Base-by-base conservation (phyloP, 2,888 invertebrate genomes). In the Lobophora halterata region DNA sequence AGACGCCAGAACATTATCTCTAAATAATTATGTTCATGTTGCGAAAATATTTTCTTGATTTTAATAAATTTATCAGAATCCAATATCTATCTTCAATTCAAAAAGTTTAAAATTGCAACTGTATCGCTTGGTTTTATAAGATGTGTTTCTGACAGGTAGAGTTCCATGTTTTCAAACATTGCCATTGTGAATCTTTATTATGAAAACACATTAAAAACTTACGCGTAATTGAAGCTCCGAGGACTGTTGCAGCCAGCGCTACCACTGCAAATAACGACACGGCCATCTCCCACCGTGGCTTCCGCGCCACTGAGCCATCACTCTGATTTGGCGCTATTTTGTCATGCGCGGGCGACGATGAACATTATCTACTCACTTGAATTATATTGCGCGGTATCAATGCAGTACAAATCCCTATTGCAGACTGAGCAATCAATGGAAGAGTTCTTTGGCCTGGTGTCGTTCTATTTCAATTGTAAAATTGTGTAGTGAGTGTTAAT, bases 151-250 rank as follows among this genome's bases (percentile, higher is more conserved):
- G n/a, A n/a, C n/a, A n/a, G n/a, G n/a, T n/a, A n/a, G n/a, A n/a
- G n/a, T n/a, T n/a, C n/a, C n/a, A n/a, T n/a, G n/a, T n/a, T 35
- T 11, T 35, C n/a, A 27, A 35, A 35, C 21, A 35, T 16, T 30
- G 3, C 8, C n/a, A 20, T 2, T n/a, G 18, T 28, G n/a, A 17
- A 29, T 14, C 30, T 27, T 13, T 27, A 11, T 29, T 33, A 20
- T 28, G 27, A 46, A 41, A 36, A 40, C 37, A n/a, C n/a, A 42
- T 18, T 29, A 2, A 13, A 16, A 55, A 86, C 86, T 86, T 59
- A 86, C 86, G 79, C 61, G 76, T 66, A 47, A 87, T 79, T 6
- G 83, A 75, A 37, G 86, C 87, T 33, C 87, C 86, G 40, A 87
- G 73, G 18, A 73, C 82, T 18, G 80, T 77, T 31, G 78, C 77